Base-by-base conservation (phyloP, 2,797 vertebrate genomes). In the Macrochelys suwanniensis region DNA sequence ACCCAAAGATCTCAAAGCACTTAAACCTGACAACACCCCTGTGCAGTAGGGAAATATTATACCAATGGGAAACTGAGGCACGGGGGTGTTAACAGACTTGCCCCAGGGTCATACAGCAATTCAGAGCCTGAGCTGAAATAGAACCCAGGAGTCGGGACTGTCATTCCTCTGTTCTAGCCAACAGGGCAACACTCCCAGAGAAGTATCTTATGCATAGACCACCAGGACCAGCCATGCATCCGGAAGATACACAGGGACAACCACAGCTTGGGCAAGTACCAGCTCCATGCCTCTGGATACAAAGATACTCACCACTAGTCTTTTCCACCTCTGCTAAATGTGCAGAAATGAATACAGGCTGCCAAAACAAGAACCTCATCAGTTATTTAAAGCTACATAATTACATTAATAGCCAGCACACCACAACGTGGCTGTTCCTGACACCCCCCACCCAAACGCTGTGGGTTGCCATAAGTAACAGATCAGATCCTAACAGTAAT, bases 81-180 rank as follows among this genome's bases (percentile, higher is more conserved):
- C 0, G 0, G 54, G 45, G 31, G 4, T 19, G 0, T 1, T 9
- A 3, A 45, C 1, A 17, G 16, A 45, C 33, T 50, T 4, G 17
- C 61, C 86, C 26, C 1, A 2, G 5, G 5, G 4, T 15, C 2
- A 21, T n/a, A 42, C 80, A 37, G 31, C 23, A 16, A 11, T n/a
- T 50, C 61, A 33, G 50, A 56, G 17, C 50, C 13, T 0, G 28
- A 31, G 26, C 80, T 47, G 42, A 11, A 37, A 80, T 25, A 78
- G 56, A 45, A 53, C 76, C 1, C 33, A 47, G 80, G 42, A 47
- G 11, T 80, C 1, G 1, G 21, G 9, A 1, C 28, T 23, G 26
- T 6, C 26, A 21, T n/a, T 68, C 33, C 33, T 68, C 65, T 17
- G 17, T 21, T 33, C 19, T 23, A 68, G 65, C n/a, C n/a, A 37